These are phyloP conservation scores for Urocyon cinereoargenteus DNA, from an alignment of 2,797 vertebrate genomes.

Conservation along the genomic window DNA sequence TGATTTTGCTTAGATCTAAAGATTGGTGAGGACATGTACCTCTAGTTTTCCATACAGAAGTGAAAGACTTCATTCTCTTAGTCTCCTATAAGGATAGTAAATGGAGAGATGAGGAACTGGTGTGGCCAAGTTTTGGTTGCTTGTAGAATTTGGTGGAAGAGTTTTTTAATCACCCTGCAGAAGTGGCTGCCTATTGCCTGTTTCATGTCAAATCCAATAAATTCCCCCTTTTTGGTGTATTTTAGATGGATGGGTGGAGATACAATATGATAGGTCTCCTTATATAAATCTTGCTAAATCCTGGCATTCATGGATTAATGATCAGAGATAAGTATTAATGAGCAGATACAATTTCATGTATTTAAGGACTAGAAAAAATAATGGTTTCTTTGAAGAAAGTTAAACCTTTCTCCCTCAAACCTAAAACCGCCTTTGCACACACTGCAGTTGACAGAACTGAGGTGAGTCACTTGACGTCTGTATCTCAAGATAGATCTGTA, in stretches of 20 bases:
- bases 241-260: not conserved
- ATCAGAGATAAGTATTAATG: conserved; percentile 16
- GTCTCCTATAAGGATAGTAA: not conserved
- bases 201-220: conserved; percentile 35
- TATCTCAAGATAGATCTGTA: conserved; percentile 8
- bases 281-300: not conserved
- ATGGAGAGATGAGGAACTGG: not conserved
- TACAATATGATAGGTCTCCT: not conserved
- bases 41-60: not conserved
- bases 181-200: not conserved
- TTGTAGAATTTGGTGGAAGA: conserved; percentile 3
- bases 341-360: not conserved
- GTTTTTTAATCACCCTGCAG: conserved; percentile 18
- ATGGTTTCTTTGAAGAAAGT: conserved; percentile 24
- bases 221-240: not conserved
- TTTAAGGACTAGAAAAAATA: conserved; percentile 31
- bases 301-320: not conserved
- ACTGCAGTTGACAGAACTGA: not conserved
- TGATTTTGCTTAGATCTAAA: conserved; percentile 17
- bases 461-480: not conserved
- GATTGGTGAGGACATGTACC: not conserved
- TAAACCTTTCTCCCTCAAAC: conserved; percentile 14
- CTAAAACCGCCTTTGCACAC: not conserved
- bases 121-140: not conserved
- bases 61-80: not conserved